These are phyloP conservation scores for Clanis bilineata DNA, from an alignment of 2,888 invertebrate species.

Conservation along the genomic window DNA sequence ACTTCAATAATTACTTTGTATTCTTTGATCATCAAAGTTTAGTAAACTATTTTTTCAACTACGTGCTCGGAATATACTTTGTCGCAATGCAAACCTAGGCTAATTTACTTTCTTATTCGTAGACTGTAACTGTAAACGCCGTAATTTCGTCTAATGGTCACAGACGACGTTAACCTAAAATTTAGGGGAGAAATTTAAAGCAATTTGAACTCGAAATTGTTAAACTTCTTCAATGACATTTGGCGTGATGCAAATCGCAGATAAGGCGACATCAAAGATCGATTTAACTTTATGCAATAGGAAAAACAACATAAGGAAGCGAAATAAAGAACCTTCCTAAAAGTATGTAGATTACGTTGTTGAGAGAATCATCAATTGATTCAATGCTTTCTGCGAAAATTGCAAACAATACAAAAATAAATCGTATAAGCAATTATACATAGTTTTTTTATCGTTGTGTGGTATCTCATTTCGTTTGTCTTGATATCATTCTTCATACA, in stretches of 20 bases:
- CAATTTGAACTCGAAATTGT: neutral
- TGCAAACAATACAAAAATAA: too few relatives aligned
- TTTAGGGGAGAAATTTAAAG: neutral
- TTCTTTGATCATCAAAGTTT: too few relatives aligned
- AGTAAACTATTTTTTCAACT: neutral
- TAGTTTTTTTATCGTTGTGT: too few relatives aligned
- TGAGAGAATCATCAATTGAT: too few relatives aligned
- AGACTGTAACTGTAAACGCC: neutral
- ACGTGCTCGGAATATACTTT: neutral
- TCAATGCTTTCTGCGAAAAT: too few relatives aligned
- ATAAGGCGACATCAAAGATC: neutral
- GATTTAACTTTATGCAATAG: neutral
- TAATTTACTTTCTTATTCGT: neutral
- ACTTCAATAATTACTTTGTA: too few relatives aligned
- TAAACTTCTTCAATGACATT: conserved; percentile 3
- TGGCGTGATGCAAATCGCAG: neutral
- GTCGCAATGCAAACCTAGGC: too few relatives aligned
- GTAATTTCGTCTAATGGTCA: neutral
- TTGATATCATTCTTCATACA: too few relatives aligned
- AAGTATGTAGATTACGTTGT: too few relatives aligned
- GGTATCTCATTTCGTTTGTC: too few relatives aligned
- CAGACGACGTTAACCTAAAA: neutral
- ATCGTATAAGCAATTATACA: too few relatives aligned
- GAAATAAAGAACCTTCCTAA: neutral
- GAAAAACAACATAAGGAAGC: neutral